Percentiles rank a stretch among this genome's conserved stretches.
Evolutionary conservation across 2,888 invertebrate species (phyloP).

Genomic region (Allacma fusca): DNA sequence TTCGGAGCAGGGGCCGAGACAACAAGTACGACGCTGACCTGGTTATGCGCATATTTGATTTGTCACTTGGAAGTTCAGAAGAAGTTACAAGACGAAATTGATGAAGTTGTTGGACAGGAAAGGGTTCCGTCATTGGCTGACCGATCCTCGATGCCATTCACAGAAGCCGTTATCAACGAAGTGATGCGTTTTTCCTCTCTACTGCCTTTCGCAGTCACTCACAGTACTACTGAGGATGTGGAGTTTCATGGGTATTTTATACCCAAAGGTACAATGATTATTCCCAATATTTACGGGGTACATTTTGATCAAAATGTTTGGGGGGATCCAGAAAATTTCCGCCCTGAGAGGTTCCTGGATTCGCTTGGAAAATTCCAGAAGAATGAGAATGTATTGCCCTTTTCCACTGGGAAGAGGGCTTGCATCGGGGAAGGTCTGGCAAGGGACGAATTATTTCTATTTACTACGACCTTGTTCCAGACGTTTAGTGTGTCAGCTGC

Average conservation of each 20-base stretch:
- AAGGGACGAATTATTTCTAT: background rate
- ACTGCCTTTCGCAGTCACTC: background rate
- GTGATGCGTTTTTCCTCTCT: constrained; percentile 12
- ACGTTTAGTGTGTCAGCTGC: background rate
- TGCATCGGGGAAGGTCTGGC: constrained; percentile 22
- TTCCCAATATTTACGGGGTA: constrained; percentile 28
- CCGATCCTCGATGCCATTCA: background rate
- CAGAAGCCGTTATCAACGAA: constrained; percentile 23
- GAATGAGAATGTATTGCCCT: constrained; percentile 23
- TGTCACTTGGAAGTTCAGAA: background rate
- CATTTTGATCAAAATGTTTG: constrained; percentile 46
- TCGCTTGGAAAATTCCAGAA: constrained; percentile 25
- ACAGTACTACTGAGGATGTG: background rate
- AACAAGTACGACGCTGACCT: background rate
- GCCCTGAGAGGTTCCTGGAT: constrained; percentile 52
- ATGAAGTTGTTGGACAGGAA: constrained; percentile 14
- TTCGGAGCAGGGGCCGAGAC: constrained; percentile 21
- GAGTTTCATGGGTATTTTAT: background rate
- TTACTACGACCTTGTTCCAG: constrained; percentile 9
- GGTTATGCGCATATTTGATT: background rate
- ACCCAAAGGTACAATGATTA: constrained; percentile 12
- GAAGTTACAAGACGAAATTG: constrained; percentile 21
- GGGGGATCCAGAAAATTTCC: constrained; percentile 51
- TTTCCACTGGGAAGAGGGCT: constrained; percentile 18
- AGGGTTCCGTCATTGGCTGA: constrained; percentile 3